These are phyloP conservation scores for Protosalanx chinensis DNA, from an alignment of 2,797 vertebrate species.

Conservation along the genomic window DNA sequence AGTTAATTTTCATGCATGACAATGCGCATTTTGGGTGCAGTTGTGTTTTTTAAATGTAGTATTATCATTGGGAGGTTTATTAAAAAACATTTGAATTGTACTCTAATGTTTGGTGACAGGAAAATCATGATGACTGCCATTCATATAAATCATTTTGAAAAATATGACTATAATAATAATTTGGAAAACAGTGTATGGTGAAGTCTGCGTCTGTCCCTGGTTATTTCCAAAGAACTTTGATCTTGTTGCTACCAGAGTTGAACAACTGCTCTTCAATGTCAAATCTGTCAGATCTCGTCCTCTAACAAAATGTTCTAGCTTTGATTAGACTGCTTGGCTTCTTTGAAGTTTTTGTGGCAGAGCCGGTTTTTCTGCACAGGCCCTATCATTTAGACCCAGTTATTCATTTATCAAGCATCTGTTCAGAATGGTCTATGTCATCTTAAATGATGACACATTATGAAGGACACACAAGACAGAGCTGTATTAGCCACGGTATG, in stretches of 20 bases:
- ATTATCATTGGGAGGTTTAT: too few relatives aligned
- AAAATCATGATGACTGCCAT: too few relatives aligned
- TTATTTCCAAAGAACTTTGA: not conserved
- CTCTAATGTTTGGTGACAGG: too few relatives aligned
- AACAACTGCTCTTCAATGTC: not conserved
- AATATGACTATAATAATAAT: too few relatives aligned
- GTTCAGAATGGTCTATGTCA: not conserved
- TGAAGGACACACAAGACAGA: not conserved
- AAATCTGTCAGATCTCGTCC: constrained; percentile 4
- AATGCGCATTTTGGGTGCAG: too few relatives aligned
- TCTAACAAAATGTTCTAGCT: constrained; percentile 6
- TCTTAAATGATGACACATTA: not conserved
- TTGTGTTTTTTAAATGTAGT: too few relatives aligned
- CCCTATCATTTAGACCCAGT: not conserved
- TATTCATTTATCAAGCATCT: not conserved
- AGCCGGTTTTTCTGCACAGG: not conserved
- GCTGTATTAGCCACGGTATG: not conserved
- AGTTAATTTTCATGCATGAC: too few relatives aligned
- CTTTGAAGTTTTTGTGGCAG: not conserved
- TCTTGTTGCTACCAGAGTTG: not conserved
- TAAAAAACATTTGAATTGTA: too few relatives aligned
- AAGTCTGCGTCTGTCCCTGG: not conserved
- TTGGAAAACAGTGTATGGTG: not conserved
- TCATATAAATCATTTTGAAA: too few relatives aligned
- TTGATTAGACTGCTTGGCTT: not conserved